phyloP scores from a whole-genome alignment of 2,888 invertebrate genomes.

The Brachyopa scutellaris region DNA sequence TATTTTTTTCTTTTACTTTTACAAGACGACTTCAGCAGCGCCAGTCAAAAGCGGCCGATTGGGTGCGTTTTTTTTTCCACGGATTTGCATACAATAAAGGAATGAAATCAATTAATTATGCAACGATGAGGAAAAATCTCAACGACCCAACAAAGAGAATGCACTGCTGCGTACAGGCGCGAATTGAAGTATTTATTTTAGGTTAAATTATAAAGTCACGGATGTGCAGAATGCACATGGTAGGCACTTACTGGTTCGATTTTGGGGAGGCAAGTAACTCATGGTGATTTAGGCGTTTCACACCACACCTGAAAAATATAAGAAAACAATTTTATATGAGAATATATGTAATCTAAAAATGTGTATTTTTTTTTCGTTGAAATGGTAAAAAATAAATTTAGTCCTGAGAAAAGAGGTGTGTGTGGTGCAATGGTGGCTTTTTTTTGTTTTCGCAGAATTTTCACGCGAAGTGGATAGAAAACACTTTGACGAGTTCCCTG shows the following conservation, averaged over 20 bases:
- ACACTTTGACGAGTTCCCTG: no score
- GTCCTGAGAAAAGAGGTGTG: background rate
- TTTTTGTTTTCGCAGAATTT: no score
- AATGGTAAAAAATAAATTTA: background rate
- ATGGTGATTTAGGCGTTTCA: conserved; percentile 88
- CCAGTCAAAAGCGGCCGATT: conserved; percentile 52
- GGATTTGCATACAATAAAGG: conserved; percentile 59
- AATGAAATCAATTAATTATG: conserved; percentile 71
- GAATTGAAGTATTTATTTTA: conserved; percentile 57
- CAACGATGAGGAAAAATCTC: conserved; percentile 68
- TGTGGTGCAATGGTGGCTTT: no score
- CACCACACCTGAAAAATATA: conserved; percentile 84
- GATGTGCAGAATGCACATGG: background rate
- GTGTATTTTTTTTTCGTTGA: background rate
- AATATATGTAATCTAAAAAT: background rate
- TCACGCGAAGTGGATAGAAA: background rate
- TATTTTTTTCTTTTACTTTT: conserved; percentile 29
- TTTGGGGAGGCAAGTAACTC: conserved; percentile 93
- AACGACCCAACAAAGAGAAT: conserved; percentile 56
- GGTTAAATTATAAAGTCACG: conserved; percentile 37
- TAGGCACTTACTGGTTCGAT: conserved; percentile 89
- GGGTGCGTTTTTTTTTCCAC: conserved; percentile 32
- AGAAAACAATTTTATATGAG: conserved; percentile 75
- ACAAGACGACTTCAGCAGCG: conserved; percentile 26
- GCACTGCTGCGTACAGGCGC: conserved; percentile 12